These are phyloP conservation scores for Aleadryas rufinucha DNA, from an alignment of 2,113 vertebrate genomes.

Conservation along the genomic window DNA sequence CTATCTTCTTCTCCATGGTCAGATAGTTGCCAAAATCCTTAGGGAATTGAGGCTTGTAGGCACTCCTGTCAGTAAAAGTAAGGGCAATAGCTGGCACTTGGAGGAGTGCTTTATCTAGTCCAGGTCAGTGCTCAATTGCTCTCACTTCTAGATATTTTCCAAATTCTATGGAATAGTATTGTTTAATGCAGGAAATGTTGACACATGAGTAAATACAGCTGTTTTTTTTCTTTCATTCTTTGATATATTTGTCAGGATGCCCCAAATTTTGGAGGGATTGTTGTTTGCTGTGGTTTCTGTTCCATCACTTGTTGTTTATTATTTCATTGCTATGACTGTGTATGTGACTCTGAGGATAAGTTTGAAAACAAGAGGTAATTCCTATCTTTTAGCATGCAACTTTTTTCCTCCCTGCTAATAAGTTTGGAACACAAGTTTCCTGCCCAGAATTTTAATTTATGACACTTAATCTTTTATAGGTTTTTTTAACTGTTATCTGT, in stretches of 20 bases:
- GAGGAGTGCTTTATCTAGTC: neutral
- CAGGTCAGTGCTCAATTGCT: neutral
- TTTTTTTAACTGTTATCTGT: neutral
- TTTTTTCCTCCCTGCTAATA: neutral
- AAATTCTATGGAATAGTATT: neutral
- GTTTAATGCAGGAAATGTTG: neutral
- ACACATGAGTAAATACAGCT: neutral
- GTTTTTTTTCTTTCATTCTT: fast-evolving
- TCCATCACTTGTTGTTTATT: neutral
- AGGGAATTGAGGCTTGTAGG: neutral
- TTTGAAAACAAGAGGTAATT: neutral
- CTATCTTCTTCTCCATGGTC: neutral
- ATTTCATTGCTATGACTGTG: neutral
- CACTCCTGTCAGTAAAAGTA: neutral
- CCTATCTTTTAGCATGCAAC: neutral
- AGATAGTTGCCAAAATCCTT: neutral
- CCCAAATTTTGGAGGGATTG: fast-evolving
- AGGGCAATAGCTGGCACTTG: neutral
- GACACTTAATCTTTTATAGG: neutral
- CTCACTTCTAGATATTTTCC: neutral
- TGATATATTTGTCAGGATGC: neutral
- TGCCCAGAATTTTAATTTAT: neutral
- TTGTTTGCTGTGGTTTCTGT: neutral
- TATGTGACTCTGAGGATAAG: neutral
- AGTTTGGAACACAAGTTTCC: neutral